Conservation (phyloP, 2,113 vertebrate genomes). For the Lepus timidus region DNA sequence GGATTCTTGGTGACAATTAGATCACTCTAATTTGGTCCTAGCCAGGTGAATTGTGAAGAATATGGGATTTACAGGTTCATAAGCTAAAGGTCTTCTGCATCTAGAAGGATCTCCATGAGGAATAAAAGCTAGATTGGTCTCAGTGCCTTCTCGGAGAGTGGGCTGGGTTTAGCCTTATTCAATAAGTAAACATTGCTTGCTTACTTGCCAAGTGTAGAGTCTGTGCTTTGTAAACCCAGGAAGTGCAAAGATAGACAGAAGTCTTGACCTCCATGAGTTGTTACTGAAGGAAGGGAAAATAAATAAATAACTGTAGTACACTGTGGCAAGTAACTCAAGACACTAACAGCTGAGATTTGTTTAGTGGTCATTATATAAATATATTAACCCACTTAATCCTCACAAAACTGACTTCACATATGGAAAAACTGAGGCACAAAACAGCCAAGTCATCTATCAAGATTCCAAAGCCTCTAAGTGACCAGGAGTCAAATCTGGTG, state of each 20-base stretch:
- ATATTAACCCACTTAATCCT: not conserved
- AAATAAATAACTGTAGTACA: not conserved
- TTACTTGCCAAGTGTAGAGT: not conserved
- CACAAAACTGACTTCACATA: not conserved
- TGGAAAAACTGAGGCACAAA: not conserved
- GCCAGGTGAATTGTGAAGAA: not conserved
- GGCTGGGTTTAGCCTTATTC: not conserved
- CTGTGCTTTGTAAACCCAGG: not conserved
- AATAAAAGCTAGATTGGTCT: not conserved
- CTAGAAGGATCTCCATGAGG: not conserved
- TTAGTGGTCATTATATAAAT: not conserved
- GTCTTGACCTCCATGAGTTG: not conserved
- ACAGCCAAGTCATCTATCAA: not conserved
- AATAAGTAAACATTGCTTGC: not conserved
- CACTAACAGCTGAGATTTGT: not conserved
- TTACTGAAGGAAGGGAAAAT: not conserved
- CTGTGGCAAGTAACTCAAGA: not conserved
- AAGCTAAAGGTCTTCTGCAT: not conserved
- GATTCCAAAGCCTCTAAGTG: not conserved
- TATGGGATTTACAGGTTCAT: not conserved
- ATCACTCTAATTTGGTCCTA: constrained; percentile 13
- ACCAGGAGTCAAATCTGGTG: not conserved
- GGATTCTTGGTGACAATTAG: not conserved
- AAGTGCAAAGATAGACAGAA: not conserved
- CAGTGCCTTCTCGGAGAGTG: not conserved